Percentiles rank a stretch among this genome's conserved stretches.
Conservation (phyloP, 2,113 vertebrate genomes). For the Litocranius walleri region DNA sequence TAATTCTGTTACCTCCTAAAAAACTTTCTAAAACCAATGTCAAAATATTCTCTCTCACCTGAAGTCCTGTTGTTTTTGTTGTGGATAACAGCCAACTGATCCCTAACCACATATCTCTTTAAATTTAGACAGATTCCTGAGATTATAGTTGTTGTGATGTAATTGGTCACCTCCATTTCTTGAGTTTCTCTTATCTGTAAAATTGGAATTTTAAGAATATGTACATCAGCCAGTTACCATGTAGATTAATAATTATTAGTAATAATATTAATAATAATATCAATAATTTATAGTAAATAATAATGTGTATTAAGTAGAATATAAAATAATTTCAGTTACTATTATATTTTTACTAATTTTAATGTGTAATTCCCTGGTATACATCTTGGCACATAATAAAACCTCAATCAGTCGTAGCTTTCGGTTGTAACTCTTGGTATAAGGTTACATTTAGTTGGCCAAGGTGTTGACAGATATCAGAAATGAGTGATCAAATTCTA, state of each 20-base stretch:
- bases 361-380: background rate
- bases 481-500: background rate
- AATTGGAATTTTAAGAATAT: background rate
- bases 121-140: background rate
- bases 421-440: background rate
- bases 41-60: conserved; percentile 9
- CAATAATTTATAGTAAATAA: background rate
- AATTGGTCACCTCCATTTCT: background rate
- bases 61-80: background rate
- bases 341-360: background rate
- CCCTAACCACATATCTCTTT: background rate
- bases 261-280: background rate
- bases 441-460: background rate
- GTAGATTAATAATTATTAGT: background rate
- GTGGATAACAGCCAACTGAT: background rate
- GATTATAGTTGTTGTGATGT: background rate
- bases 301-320: background rate
- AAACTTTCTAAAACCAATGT: background rate
- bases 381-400: background rate
- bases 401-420: background rate
- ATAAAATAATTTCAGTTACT: background rate
- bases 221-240: background rate
- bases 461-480: background rate
- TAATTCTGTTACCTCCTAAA: background rate
- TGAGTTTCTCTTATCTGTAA: background rate